phyloP scores from a whole-genome alignment of 2,888 invertebrate genomes.

The Agrotis puta region DNA sequence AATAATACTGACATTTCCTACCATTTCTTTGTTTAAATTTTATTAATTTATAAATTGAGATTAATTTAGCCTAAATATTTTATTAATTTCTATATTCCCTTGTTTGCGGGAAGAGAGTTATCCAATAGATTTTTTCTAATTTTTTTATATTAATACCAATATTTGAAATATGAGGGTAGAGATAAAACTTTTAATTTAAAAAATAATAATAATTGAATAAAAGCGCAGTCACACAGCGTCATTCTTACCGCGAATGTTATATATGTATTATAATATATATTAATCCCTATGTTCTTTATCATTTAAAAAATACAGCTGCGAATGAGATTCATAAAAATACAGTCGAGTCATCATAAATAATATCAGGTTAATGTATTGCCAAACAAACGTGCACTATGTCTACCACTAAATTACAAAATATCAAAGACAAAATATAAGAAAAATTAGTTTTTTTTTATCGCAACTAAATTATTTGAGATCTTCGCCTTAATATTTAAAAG shows the following conservation, averaged over 20 bases:
- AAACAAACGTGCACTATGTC: slow-evolving; percentile 87
- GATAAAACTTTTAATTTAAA: slow-evolving; percentile 30
- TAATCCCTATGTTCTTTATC: slow-evolving; percentile 63
- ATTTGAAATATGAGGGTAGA: slow-evolving; percentile 43
- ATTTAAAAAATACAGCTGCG: slow-evolving; percentile 77
- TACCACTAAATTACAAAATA: slow-evolving; percentile 76
- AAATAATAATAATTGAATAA: slow-evolving; percentile 25
- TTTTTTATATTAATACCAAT: slow-evolving; percentile 25
- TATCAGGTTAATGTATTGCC: slow-evolving; percentile 78
- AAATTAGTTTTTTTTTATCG: slow-evolving; percentile 67
- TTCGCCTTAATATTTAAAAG: slow-evolving; percentile 81
- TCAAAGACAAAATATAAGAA: slow-evolving; percentile 77
- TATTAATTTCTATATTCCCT: slow-evolving; percentile 34
- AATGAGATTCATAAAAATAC: slow-evolving; percentile 79
- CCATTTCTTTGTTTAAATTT: slow-evolving; percentile 57
- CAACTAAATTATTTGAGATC: slow-evolving; percentile 90
- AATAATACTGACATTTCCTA: slow-evolving; percentile 68
- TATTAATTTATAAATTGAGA: slow-evolving; percentile 35
- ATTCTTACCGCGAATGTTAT: slow-evolving; percentile 54
- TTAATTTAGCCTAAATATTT: slow-evolving; percentile 35
- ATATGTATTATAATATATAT: slow-evolving; percentile 64
- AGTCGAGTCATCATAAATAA: slow-evolving; percentile 71
- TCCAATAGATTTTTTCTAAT: slow-evolving; percentile 37
- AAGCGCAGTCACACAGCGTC: slow-evolving; percentile 70
- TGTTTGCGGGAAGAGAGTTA: slow-evolving; percentile 26